Percentiles rank a stretch among this genome's conserved stretches.
phyloP scores from a whole-genome alignment of 1,140 invertebrate genomes.

The Dicyema japonicum region DNA sequence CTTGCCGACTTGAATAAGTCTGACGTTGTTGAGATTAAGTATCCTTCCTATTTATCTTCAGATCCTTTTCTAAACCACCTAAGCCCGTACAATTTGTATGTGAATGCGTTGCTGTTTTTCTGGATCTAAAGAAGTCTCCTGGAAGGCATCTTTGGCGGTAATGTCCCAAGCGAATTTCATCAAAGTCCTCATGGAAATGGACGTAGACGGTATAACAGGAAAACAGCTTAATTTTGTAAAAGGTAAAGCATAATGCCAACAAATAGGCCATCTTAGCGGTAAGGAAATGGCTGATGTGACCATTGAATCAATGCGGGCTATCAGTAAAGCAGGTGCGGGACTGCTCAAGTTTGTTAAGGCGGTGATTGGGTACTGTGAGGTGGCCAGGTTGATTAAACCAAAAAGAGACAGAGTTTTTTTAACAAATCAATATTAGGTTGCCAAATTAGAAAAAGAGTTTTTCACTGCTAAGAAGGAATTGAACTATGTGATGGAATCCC shows the following conservation, averaged over 20 bases:
- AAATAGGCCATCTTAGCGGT: slow-evolving; percentile 6
- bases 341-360: slow-evolving; percentile 48
- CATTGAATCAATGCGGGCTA: slow-evolving; percentile 15
- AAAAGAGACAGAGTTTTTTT: slow-evolving; percentile 36
- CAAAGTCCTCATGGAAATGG: slow-evolving; percentile 40
- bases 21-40: slow-evolving; percentile 58
- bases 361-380: slow-evolving; percentile 45
- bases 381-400: slow-evolving; percentile 47
- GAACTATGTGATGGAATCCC: slow-evolving; percentile 38
- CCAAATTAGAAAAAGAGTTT: slow-evolving; percentile 28
- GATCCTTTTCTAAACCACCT: slow-evolving; percentile 51
- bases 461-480: slow-evolving; percentile 29
- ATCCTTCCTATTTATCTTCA: slow-evolving; percentile 5
- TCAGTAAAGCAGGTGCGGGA: slow-evolving; percentile 37
- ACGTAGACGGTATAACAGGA: slow-evolving; percentile 39
- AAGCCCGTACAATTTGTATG: slow-evolving; percentile 47
- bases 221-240: slow-evolving; percentile 33
- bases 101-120: slow-evolving; percentile 47
- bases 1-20: slow-evolving; percentile 43
- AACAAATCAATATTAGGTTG: slow-evolving; percentile 20
- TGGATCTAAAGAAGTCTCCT: slow-evolving; percentile 45
- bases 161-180: slow-evolving; percentile 57
- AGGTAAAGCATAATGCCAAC: slow-evolving; percentile 7
- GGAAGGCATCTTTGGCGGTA: slow-evolving; percentile 54
- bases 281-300: slow-evolving; percentile 14